Base-by-base conservation (phyloP, 2,113 vertebrate species). In the Varanus salvator region DNA sequence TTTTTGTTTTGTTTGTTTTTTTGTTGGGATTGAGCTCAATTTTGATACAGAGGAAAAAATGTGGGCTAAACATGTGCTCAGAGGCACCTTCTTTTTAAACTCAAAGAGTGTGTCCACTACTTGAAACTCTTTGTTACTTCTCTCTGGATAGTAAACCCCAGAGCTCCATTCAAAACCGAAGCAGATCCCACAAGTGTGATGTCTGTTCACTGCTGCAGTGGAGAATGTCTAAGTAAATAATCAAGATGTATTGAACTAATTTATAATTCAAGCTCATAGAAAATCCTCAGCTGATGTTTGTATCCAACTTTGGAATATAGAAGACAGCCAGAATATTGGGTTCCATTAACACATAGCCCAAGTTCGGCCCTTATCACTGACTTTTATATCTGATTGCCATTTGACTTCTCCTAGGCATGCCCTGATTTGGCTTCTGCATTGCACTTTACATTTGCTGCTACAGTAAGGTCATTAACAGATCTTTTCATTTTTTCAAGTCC, bases 401-500 rank as follows among this genome's bases (percentile, higher is more conserved):
- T 80, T 77, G 85, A 27, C 83, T 57, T 80, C 3, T 9, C 64
- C 77, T 4, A 60, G 69, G 82, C 57, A 90, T 87, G 71, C 91
- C 89, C 84, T 90, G 80, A 0, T 0, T 72, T 88, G 88, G 27
- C 82, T 91, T 48, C 34, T 69, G 54, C 27, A 25, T 38, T 71
- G 23, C 68, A 7, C 68, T 90, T 92, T 82, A 89, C 75, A 2
- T 93, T 89, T 69, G 86, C 88, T 82, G 82, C 90, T 74, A 74
- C 87, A n/a, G 57, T 84, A 87, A 34, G 23, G 80, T 84, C 92
- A 91, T 92, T 92, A 91, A 82, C 84, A 25, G 2, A 68, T 88
- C 85, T 90, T 87, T 88, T 76, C 85, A 92, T 92, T 90, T 84
- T 88, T n/a, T 69, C 82, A 87, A 85, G 90, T 87, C 92, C 88